phyloP scores from a whole-genome alignment of 1,140 invertebrate species.

The Drusus annulatus region DNA sequence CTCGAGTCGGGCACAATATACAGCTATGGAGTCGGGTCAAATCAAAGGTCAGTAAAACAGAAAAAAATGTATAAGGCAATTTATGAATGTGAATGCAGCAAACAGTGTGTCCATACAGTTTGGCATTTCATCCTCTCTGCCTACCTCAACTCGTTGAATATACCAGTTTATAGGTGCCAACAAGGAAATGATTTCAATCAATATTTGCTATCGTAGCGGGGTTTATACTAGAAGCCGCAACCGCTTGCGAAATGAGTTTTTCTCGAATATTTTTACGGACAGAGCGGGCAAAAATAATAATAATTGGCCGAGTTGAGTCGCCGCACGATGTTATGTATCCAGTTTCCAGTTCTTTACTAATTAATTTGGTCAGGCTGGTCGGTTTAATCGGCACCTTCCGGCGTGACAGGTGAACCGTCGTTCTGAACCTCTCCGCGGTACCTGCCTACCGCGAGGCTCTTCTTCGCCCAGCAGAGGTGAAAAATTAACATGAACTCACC shows the following conservation, averaged over 20 bases:
- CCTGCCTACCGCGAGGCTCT: not conserved
- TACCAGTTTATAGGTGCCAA: not conserved
- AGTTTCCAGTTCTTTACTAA: conserved; percentile 36
- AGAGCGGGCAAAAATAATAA: not conserved
- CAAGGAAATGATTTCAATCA: too few relatives aligned
- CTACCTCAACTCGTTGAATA: not conserved
- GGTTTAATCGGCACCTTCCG: conserved; percentile 39
- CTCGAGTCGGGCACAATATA: too few relatives aligned
- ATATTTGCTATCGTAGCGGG: too few relatives aligned
- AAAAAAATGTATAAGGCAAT: too few relatives aligned
- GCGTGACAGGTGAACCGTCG: conserved; percentile 11
- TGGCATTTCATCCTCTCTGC: too few relatives aligned
- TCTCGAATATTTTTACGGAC: not conserved
- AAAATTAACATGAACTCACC: not conserved
- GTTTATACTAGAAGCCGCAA: not conserved
- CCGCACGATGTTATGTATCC: conserved; percentile 16
- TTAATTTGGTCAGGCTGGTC: conserved; percentile 39
- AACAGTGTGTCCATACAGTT: not conserved
- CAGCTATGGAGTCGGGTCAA: too few relatives aligned
- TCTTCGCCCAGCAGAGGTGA: not conserved
- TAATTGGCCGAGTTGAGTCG: conserved; percentile 22
- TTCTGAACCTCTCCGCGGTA: not conserved
- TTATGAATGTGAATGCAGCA: too few relatives aligned
- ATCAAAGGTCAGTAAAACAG: too few relatives aligned
- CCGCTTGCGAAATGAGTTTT: not conserved